Conservation (phyloP, 2,797 vertebrate species). For the Sebastolobus altivelis region DNA sequence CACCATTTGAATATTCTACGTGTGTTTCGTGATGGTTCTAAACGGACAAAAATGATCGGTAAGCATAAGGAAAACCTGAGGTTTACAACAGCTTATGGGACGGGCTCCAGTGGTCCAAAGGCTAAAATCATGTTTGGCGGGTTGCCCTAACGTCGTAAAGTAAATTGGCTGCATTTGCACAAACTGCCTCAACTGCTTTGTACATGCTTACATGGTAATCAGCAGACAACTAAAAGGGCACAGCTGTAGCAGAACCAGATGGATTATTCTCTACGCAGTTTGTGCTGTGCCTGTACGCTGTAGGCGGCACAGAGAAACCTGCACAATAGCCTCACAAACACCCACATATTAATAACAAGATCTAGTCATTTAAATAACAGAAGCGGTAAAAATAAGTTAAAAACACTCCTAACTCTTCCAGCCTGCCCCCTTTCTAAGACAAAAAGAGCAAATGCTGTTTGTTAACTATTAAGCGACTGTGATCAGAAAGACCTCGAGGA, state of each 20-base stretch:
- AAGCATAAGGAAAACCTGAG: conserved; percentile 66
- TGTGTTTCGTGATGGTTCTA: conserved; percentile 12
- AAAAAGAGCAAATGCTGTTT: conserved; percentile 19
- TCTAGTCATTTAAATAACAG: conserved; percentile 50
- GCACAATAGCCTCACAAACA: conserved; percentile 36
- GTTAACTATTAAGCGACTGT: conserved; percentile 36
- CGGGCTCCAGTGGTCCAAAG: conserved; percentile 40
- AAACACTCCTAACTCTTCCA: conserved; percentile 30
- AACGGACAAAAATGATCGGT: conserved; percentile 13
- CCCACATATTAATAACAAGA: conserved; percentile 45
- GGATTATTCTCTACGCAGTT: conserved; percentile 31
- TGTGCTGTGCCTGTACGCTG: conserved; percentile 35
- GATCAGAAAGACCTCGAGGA: conserved; percentile 32
- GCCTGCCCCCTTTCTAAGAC: conserved; percentile 22
- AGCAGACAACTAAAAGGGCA: conserved; percentile 26
- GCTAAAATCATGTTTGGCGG: conserved; percentile 18
- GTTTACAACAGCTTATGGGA: conserved; percentile 50
- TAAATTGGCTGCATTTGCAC: conserved; percentile 17
- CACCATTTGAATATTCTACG: conserved; percentile 20
- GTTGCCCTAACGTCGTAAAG: conserved; percentile 24
- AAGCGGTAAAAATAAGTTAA: conserved; percentile 39
- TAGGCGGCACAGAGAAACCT: conserved; percentile 34
- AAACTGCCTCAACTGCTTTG: conserved; percentile 32
- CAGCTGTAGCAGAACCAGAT: conserved; percentile 34
- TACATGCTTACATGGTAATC: conserved; percentile 43